Evolutionary conservation across 2,797 vertebrate species (phyloP).

Genomic region (Simalia tracyae): DNA sequence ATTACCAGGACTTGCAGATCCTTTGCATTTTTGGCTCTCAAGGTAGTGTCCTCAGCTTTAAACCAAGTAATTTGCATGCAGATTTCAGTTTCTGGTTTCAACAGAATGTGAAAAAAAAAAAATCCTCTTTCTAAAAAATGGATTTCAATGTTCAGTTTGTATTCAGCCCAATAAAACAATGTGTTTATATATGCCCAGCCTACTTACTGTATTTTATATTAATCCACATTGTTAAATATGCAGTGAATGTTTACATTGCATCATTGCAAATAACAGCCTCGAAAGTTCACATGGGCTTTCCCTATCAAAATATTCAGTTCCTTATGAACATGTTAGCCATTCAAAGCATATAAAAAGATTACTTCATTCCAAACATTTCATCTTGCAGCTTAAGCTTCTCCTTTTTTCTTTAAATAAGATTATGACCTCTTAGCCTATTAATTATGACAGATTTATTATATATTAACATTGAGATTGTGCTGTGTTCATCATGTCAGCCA

Average conservation of each 20-base stretch:
- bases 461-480: slow-evolving; percentile 67
- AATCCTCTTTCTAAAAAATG: background rate
- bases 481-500: slow-evolving; percentile 71
- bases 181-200: slow-evolving; percentile 31
- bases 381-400: slow-evolving; percentile 69
- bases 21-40: background rate
- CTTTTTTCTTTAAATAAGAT: slow-evolving; percentile 66
- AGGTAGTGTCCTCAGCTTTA: background rate
- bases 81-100: background rate
- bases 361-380: slow-evolving; percentile 69
- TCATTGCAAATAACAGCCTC: slow-evolving; percentile 66
- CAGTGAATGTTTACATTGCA: slow-evolving; percentile 54
- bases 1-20: background rate
- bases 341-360: slow-evolving; percentile 70
- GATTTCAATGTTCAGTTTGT: background rate
- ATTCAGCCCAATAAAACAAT: background rate
- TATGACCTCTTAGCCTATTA: slow-evolving; percentile 66
- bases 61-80: background rate
- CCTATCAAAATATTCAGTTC: slow-evolving; percentile 77
- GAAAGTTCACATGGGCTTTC: slow-evolving; percentile 68
- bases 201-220: slow-evolving; percentile 35
- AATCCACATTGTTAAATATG: slow-evolving; percentile 52
- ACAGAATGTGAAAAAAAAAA: background rate
- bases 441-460: slow-evolving; percentile 75
- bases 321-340: slow-evolving; percentile 71